Percentiles rank a stretch among this genome's conserved stretches.
These are phyloP conservation scores for Lithobates sylvaticus DNA, from an alignment of 2,797 vertebrate species.

Conservation along the genomic window DNA sequence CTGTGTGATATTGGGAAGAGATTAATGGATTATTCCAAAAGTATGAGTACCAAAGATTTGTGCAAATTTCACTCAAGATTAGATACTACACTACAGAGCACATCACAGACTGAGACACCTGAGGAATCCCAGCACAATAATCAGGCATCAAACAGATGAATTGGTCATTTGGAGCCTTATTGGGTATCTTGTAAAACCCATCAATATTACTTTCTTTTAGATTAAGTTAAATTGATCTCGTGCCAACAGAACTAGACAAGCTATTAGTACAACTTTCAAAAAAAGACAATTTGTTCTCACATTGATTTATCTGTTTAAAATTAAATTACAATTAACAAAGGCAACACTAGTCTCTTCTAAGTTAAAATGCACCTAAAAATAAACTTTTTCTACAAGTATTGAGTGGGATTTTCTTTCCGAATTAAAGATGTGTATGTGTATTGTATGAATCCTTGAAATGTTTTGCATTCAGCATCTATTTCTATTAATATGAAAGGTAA, in stretches of 20 bases:
- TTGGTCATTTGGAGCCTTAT: constrained; percentile 42
- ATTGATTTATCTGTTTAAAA: constrained; percentile 60
- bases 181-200: constrained; percentile 43
- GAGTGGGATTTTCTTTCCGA: not conserved
- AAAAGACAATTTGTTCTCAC: constrained; percentile 59
- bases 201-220: constrained; percentile 61
- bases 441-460: not conserved
- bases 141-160: constrained; percentile 41
- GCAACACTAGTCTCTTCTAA: constrained; percentile 38
- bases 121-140: constrained; percentile 26
- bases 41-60: no score
- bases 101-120: not conserved
- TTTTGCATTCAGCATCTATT: not conserved
- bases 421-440: constrained; percentile 9
- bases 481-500: not conserved
- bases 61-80: not conserved
- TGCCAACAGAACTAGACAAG: constrained; percentile 54
- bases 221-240: constrained; percentile 61
- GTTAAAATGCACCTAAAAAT: constrained; percentile 20
- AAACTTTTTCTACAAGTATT: constrained; percentile 24
- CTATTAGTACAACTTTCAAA: constrained; percentile 59
- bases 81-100: not conserved
- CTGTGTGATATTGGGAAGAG: no score
- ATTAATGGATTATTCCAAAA: no score
- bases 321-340: constrained; percentile 57